Base-by-base conservation (phyloP, 1,140 invertebrate species). In the Tribolium castaneum region DNA sequence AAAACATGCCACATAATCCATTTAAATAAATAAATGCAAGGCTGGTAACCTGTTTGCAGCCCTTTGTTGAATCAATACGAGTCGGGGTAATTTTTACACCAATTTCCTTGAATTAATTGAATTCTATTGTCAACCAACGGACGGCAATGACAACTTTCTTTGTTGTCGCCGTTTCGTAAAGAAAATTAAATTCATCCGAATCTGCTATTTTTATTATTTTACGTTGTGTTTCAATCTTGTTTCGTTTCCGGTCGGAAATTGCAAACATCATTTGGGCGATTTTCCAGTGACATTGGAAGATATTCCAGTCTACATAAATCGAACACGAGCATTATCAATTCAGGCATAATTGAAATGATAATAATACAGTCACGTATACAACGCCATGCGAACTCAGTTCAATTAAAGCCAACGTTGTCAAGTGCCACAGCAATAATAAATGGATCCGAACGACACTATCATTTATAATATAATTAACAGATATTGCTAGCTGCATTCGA, bases 301-400 rank as follows among this genome's bases (percentile, higher is more conserved):
- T 66, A 45, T 45, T 45, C 39, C n/a, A 12, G 59, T 12, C 12
- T 22, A 7, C 22, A 72, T 72, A 72, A 72, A 72, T 72, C 22
- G 50, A 72, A 72, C 70, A 72, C 30, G 59, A 30, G 25, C 59
- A 72, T 72, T 52, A 72, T 72, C 70, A 72, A 51, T 72, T 72
- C 70, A 72, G 22, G 70, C 35, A 72, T 72, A 72, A 72, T 72
- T 72, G 70, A 72, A 72, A 72, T 51, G 70, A 72, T 72, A 72
- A 72, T 72, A 72, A 72, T 72, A 50, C 49, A 71, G 70, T 71
- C 70, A 71, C 70, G 70, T 72, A 72, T 50, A 50, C 22, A 72
- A 13, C 30, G 59, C 30, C 12, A 30, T 14, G 54, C 54, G 16
- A 59, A 66, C 59, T 66, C 25, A 5, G 59, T 66, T 66, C 59